These are phyloP conservation scores for Pristionchus japonicus DNA, from an alignment of 2,888 invertebrate species.

Conservation along the genomic window DNA sequence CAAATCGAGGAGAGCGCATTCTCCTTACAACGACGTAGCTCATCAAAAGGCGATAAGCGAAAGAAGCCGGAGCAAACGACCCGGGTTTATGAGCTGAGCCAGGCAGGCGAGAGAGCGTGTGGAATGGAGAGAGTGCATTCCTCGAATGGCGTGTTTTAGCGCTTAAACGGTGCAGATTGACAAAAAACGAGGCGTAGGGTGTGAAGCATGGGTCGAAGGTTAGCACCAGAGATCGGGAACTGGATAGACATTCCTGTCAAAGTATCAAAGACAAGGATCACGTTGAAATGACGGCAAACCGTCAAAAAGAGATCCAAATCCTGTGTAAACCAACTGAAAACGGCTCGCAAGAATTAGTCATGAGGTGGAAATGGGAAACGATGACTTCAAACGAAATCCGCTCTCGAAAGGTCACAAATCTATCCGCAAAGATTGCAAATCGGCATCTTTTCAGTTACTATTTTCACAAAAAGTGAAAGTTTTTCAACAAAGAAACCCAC, in stretches of 20 bases:
- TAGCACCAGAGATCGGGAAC: background rate
- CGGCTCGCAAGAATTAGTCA: too few species aligned
- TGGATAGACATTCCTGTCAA: background rate
- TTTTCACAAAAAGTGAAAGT: too few species aligned
- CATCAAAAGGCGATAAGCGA: conserved; percentile 33
- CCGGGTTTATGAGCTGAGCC: background rate
- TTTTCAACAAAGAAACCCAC: background rate
- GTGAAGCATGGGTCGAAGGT: background rate
- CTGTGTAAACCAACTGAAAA: background rate
- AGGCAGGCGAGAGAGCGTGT: background rate
- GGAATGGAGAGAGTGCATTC: background rate
- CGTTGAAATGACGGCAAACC: background rate
- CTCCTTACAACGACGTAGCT: background rate
- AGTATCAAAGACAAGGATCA: background rate
- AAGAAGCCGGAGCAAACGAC: background rate
- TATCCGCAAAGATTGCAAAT: background rate
- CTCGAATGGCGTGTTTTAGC: background rate
- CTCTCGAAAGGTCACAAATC: background rate
- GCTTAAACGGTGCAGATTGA: background rate
- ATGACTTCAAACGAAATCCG: background rate
- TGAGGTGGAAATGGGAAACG: background rate
- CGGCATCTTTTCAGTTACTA: background rate
- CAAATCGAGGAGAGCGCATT: background rate
- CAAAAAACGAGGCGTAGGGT: background rate
- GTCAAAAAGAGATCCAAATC: background rate